Evolutionary conservation across 64 coral and sea anemone genomes (phyloP).

Genomic region (Pocillopora damicornis): DNA sequence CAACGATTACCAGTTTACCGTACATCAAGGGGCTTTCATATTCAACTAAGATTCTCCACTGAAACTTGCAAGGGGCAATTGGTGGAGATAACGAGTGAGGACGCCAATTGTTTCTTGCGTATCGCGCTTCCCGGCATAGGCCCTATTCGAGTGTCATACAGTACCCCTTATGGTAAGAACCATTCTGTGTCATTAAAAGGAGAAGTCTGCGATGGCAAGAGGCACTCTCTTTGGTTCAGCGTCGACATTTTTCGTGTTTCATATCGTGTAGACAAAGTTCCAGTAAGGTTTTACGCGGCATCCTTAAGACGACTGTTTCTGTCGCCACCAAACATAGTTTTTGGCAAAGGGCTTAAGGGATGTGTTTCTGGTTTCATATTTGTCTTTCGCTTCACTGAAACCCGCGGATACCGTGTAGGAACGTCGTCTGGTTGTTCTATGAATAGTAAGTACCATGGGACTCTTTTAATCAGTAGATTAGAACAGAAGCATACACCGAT

Average conservation of each 20-base stretch:
- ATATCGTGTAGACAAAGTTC: conserved; percentile 23
- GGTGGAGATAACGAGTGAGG: conserved; percentile 40
- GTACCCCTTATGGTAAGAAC: conserved; percentile 25
- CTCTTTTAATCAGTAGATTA: neutral
- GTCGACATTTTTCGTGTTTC: neutral
- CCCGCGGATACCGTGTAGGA: neutral
- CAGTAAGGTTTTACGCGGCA: conserved; percentile 5
- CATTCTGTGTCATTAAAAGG: neutral
- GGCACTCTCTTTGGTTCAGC: conserved; percentile 2
- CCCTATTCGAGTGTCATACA: conserved; percentile 39
- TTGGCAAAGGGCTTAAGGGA: conserved; percentile 35
- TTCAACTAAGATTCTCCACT: conserved; percentile 47
- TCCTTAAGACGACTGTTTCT: conserved; percentile 18
- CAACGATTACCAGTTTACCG: conserved; percentile 36
- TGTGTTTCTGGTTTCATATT: conserved; percentile 43
- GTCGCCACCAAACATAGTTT: conserved; percentile 7
- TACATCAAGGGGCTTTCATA: conserved; percentile 1
- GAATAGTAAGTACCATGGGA: conserved; percentile 22
- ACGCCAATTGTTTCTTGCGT: conserved; percentile 35
- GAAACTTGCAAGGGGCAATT: conserved; percentile 34
- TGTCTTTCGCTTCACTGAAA: neutral
- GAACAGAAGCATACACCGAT: no score
- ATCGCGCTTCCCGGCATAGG: conserved; percentile 32
- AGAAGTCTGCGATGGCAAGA: conserved; percentile 53
- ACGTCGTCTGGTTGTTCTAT: conserved; percentile 23